A percentile compares a stretch with the other conserved stretches of the same genome.
Conservation (phyloP, 2,113 vertebrate genomes). For the Ceyx cyanopectus region DNA sequence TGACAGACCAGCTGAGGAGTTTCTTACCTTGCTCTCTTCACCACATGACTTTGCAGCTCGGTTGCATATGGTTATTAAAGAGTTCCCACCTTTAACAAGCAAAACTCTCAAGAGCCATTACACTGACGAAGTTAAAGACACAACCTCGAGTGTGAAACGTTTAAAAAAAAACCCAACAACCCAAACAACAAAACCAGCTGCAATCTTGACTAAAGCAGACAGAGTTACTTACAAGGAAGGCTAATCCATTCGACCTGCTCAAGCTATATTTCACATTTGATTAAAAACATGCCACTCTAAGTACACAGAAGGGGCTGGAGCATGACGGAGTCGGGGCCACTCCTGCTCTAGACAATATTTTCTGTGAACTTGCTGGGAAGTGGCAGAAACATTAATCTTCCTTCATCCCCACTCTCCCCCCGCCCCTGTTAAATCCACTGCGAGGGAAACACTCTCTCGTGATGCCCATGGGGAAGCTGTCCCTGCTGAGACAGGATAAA, state of each 20-base stretch:
- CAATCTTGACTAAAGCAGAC: slow-evolving; percentile 56
- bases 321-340: background rate
- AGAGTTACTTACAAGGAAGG: slow-evolving; percentile 66
- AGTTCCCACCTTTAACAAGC: slow-evolving; percentile 13
- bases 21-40: background rate
- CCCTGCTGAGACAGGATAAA: slow-evolving; percentile 69
- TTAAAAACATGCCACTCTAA: slow-evolving; percentile 72
- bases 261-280: slow-evolving; percentile 74
- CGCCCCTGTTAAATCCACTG: slow-evolving; percentile 25
- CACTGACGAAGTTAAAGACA: slow-evolving; percentile 59
- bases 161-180: background rate
- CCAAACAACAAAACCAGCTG: background rate
- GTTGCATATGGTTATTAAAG: background rate
- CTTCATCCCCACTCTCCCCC: slow-evolving; percentile 31
- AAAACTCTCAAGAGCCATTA: slow-evolving; percentile 55
- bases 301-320: slow-evolving; percentile 30
- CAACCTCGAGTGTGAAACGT: slow-evolving; percentile 55
- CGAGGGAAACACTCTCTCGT: slow-evolving; percentile 67
- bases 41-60: background rate
- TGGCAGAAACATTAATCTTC: slow-evolving; percentile 72
- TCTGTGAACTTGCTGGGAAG: slow-evolving; percentile 20
- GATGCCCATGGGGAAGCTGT: slow-evolving; percentile 57
- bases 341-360: slow-evolving; percentile 36
- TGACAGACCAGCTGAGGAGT: background rate
- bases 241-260: slow-evolving; percentile 75